A percentile compares a stretch with the other conserved stretches of the same genome.
phyloP scores from a whole-genome alignment of 2,113 vertebrate species.

The Tachycineta bicolor region DNA sequence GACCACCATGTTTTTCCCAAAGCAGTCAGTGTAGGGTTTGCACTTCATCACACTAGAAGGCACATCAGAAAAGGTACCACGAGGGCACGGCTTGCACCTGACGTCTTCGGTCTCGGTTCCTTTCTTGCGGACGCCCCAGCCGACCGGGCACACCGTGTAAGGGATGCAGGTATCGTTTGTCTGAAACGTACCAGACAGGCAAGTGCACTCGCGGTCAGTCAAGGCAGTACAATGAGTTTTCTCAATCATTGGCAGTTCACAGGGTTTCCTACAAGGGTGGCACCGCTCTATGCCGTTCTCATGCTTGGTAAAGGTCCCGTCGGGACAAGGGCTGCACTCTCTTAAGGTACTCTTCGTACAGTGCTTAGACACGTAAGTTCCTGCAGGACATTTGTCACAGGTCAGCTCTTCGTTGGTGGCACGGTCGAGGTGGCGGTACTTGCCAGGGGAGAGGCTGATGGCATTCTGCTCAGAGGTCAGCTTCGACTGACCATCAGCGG shows the following conservation, averaged over 20 bases:
- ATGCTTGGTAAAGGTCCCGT: conserved; percentile 86
- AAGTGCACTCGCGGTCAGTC: conserved; percentile 87
- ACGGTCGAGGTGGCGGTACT: conserved; percentile 84
- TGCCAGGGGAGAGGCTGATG: conserved; percentile 76
- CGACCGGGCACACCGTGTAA: conserved; percentile 83
- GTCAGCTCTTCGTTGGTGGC: conserved; percentile 81
- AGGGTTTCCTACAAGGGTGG: conserved; percentile 84
- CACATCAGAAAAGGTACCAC: conserved; percentile 89
- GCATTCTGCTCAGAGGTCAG: conserved; percentile 74
- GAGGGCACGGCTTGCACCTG: conserved; percentile 86
- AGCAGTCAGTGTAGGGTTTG: conserved; percentile 86
- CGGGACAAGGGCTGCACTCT: conserved; percentile 88
- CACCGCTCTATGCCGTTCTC: conserved; percentile 92
- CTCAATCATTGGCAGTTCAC: conserved; percentile 81
- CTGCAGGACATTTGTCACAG: conserved; percentile 97
- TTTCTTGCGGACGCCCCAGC: conserved; percentile 87
- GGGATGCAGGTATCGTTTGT: conserved; percentile 77
- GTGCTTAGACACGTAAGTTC: conserved; percentile 89
- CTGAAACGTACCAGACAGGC: conserved; percentile 83
- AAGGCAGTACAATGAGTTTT: conserved; percentile 84
- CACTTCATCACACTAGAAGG: conserved; percentile 85
- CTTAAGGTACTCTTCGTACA: conserved; percentile 84
- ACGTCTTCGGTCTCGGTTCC: conserved; percentile 87
- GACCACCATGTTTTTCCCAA: conserved; percentile 80
- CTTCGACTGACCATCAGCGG: conserved; percentile 72